Evolutionary conservation across 1,140 invertebrate species (phyloP).

Genomic region (Drosophila pruinosa): DNA sequence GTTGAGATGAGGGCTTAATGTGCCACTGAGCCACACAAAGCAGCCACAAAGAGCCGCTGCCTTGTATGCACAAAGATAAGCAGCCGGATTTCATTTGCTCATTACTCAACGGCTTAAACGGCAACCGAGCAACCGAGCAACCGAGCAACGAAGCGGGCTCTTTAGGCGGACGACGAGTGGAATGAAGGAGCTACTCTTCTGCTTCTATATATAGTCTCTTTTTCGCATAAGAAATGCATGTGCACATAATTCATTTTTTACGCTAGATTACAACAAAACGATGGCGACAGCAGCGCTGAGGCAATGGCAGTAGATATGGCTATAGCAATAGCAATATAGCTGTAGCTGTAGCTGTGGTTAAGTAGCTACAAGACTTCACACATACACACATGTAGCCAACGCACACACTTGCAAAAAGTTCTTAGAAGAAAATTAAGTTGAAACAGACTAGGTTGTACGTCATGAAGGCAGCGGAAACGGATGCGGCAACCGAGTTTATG

Average conservation of each 20-base stretch:
- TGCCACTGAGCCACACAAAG: constrained; percentile 61
- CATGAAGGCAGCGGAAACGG: constrained; percentile 62
- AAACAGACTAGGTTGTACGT: constrained; percentile 36
- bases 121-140: constrained; percentile 10
- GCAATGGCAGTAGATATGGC: not conserved
- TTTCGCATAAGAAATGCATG: constrained; percentile 71
- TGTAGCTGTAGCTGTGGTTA: constrained; percentile 22
- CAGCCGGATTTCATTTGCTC: constrained; percentile 76
- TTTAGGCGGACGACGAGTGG: not conserved
- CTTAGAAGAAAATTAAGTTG: constrained; percentile 51
- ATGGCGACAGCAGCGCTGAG: constrained; percentile 17
- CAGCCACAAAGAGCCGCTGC: constrained; percentile 64
- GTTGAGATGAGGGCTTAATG: constrained; percentile 59
- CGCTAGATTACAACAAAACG: constrained; percentile 69
- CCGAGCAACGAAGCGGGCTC: not conserved
- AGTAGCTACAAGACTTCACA: constrained; percentile 32
- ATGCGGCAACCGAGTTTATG: constrained; percentile 77
- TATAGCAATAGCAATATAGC: too few species aligned
- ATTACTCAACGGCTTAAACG: constrained; percentile 74
- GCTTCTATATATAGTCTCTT: not conserved
- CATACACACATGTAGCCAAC: not conserved
- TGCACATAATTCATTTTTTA: constrained; percentile 80
- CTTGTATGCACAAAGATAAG: constrained; percentile 71
- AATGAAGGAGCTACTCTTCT: not conserved
- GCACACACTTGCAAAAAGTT: constrained; percentile 29